Base-by-base conservation (phyloP, 2,797 vertebrate species). In the Simalia tracyae region DNA sequence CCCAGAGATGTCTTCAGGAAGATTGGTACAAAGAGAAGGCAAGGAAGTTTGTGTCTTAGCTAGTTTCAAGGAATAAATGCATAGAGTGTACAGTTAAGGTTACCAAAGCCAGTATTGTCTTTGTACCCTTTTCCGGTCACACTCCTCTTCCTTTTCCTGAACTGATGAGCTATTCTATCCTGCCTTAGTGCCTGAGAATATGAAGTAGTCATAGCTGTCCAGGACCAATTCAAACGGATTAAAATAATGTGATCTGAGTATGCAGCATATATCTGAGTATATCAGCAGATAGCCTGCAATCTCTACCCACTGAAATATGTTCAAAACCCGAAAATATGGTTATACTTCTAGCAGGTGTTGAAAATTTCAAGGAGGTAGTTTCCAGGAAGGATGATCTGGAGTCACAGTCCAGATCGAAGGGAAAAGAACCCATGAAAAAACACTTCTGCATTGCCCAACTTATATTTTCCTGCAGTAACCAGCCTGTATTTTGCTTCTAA, bases 401-500 rank as follows among this genome's bases (percentile, higher is more conserved):
- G 11, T 36, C 50, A 6, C 63, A 59, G 72, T 81, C 46, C 42
- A 46, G 19, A 24, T 46, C 42, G 36, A 50, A 50, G 19, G 42
- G 59, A 63, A 42, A 84, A 19, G n/a, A 56, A 12, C 54, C 64
- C 31, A 85, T 63, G 36, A n/a, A 59, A 87, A 56, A 66, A 50
- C 42, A 63, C 22, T 6, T 66, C 36, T 31, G 22, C 14, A 2
- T n/a, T 28, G 22, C 50, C 14, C 61, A 42, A 68, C 15, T 28
- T 91, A n/a, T 22, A 8, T 87, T 72, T 91, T 72, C 64, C 22
- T 90, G 12, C n/a, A 8, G 57, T 91, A 28, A 91, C n/a, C 31
- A 50, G 26, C 10, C 26, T 22, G 54, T 15, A 24, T 81, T 57
- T 72, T 72, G 54, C 31, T 91, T 91, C 87, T 86, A 91, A 59